Conservation (phyloP, 2,888 invertebrate species). For the Mesochorus sp. region DNA sequence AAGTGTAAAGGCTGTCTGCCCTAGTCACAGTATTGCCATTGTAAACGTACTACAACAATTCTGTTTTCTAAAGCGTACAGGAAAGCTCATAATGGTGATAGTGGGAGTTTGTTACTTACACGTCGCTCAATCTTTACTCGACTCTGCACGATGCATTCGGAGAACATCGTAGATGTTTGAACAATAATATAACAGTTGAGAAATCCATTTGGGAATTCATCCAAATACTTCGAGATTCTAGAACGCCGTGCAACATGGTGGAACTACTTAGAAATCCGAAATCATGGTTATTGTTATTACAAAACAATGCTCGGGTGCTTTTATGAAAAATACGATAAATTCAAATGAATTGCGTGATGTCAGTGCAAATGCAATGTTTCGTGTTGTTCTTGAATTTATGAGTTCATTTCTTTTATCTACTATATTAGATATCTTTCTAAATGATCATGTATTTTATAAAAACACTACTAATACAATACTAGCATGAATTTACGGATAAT, state of each 20-base stretch:
- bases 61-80: constrained; percentile 13
- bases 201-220: constrained; percentile 30
- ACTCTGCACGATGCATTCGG: constrained; percentile 1
- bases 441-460: no score
- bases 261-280: neutral
- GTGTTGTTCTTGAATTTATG: neutral
- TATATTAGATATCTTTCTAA: no score
- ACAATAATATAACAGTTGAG: constrained; percentile 18
- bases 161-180: constrained; percentile 11
- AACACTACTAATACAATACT: no score
- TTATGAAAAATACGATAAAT: neutral
- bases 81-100: constrained; percentile 44
- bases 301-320: neutral
- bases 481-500: no score
- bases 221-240: constrained; percentile 28
- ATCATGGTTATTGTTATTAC: neutral
- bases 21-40: constrained; percentile 8
- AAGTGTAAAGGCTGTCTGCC: neutral
- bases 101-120: constrained; percentile 33
- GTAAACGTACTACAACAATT: constrained; percentile 2
- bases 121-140: neutral
- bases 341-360: neutral
- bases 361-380: neutral
- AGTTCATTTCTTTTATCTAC: no score
- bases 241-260: neutral